phyloP scores from a whole-genome alignment of 2,888 invertebrate species.

The Cheilosia urbana region DNA sequence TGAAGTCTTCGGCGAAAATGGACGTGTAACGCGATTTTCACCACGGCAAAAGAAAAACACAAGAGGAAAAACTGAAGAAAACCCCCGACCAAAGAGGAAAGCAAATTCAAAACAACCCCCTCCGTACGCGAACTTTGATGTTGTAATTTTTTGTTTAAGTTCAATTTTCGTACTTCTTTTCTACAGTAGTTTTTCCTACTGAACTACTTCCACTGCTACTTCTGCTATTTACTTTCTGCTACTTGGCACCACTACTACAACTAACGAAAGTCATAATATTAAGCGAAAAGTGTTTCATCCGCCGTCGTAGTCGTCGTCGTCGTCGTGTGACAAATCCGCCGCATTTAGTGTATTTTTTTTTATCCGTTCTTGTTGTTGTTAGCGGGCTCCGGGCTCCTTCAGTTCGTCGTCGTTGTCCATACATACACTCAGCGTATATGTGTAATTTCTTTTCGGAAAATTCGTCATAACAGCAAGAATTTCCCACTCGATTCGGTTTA shows the following conservation, averaged over 20 bases:
- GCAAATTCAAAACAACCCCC: conserved; percentile 42
- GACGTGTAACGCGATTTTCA: conserved; percentile 73
- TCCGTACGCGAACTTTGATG: conserved; percentile 43
- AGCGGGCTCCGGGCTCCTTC: conserved; percentile 16
- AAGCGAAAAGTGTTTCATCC: conserved; percentile 52
- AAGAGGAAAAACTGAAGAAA: conserved; percentile 16
- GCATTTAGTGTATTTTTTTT: conserved; percentile 60
- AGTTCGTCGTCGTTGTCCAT: conserved; percentile 16
- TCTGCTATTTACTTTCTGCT: conserved; percentile 26
- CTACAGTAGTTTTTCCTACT: conserved; percentile 17
- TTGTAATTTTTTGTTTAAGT: conserved; percentile 35
- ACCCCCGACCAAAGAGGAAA: conserved; percentile 10
- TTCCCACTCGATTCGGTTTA: conserved; percentile 66
- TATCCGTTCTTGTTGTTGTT: conserved; percentile 38
- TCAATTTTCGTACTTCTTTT: conserved; percentile 34
- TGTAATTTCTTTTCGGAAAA: conserved; percentile 58
- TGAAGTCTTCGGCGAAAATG: conserved; percentile 72
- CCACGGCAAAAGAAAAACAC: conserved; percentile 41
- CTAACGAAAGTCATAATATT: conserved; percentile 22
- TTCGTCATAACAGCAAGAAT: conserved; percentile 71
- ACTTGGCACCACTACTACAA: conserved; percentile 26
- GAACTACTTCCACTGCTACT: conserved; percentile 20
- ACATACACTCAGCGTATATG: conserved; percentile 29
- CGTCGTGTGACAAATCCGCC: conserved; percentile 69
- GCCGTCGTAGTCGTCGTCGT: conserved; percentile 23